A percentile compares a stretch with the other conserved stretches of the same genome.
Evolutionary conservation across 2,113 vertebrate genomes (phyloP).

Genomic region (Microcebus ravelobensis): DNA sequence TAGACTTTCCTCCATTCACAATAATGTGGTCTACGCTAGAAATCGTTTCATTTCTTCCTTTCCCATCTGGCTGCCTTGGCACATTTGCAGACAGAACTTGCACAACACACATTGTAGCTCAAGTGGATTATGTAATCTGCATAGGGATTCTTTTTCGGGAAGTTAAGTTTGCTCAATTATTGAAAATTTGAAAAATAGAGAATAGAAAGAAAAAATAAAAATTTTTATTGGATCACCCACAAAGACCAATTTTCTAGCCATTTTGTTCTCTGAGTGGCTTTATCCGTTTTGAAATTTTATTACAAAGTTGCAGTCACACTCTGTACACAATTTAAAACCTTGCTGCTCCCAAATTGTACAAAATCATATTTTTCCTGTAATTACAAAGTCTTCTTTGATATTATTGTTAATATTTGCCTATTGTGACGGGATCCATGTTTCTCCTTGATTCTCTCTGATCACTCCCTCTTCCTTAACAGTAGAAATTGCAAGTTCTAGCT

Average conservation of each 20-base stretch:
- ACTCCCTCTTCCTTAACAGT: not conserved
- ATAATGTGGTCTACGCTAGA: not conserved
- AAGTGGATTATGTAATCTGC: not conserved
- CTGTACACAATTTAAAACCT: not conserved
- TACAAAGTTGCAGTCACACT: not conserved
- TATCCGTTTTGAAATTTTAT: not conserved
- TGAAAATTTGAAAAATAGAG: not conserved
- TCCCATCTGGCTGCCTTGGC: not conserved
- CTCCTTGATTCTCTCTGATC: not conserved
- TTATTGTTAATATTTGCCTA: not conserved
- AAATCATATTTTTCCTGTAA: not conserved
- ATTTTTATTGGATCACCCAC: not conserved
- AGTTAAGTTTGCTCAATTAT: not conserved
- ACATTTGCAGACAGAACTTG: not conserved
- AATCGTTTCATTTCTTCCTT: not conserved
- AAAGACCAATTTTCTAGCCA: not conserved
- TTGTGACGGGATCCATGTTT: not conserved
- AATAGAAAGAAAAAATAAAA: not conserved
- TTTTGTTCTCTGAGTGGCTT: not conserved
- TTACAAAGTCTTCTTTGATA: not conserved
- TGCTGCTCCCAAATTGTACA: not conserved
- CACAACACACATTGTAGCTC: not conserved
- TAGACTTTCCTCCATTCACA: not conserved
- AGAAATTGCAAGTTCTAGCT: not conserved
- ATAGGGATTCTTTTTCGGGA: not conserved